Evolutionary conservation across 2,888 invertebrate species (phyloP).

Genomic region (Stegophylla sp.): DNA sequence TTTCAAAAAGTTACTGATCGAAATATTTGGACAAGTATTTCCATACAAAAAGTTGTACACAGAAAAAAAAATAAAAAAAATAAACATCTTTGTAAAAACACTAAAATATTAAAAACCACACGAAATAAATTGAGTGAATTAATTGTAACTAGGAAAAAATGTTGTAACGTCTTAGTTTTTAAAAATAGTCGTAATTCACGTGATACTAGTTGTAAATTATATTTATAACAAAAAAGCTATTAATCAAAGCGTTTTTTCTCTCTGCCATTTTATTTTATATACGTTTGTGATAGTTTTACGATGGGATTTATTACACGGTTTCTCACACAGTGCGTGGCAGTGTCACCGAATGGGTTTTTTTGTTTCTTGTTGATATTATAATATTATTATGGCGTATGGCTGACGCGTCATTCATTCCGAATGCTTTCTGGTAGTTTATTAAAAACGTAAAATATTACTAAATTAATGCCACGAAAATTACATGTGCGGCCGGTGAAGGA

Average conservation of each 20-base stretch:
- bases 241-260: not conserved
- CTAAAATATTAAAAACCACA: no score
- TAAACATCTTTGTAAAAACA: no score
- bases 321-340: conserved; percentile 4
- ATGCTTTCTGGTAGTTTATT: not conserved
- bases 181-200: conserved; percentile 3
- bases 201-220: conserved; percentile 3
- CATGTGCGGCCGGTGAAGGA: conserved; percentile 6
- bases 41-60: no score
- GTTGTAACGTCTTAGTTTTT: not conserved
- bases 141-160: no score
- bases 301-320: conserved; percentile 14
- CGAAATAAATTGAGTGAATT: no score
- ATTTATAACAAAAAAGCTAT: conserved; percentile 15
- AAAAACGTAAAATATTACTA: conserved; percentile 26
- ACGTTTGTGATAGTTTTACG: conserved; percentile 45
- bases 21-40: no score
- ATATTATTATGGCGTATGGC: not conserved
- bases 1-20: no score
- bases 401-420: conserved; percentile 38
- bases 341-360: not conserved
- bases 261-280: not conserved
- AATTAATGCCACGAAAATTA: conserved; percentile 31
- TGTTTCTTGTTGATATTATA: not conserved
- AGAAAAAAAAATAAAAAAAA: no score